Base-by-base conservation (phyloP, 1,140 invertebrate genomes). In the Drosophila grimshawi region DNA sequence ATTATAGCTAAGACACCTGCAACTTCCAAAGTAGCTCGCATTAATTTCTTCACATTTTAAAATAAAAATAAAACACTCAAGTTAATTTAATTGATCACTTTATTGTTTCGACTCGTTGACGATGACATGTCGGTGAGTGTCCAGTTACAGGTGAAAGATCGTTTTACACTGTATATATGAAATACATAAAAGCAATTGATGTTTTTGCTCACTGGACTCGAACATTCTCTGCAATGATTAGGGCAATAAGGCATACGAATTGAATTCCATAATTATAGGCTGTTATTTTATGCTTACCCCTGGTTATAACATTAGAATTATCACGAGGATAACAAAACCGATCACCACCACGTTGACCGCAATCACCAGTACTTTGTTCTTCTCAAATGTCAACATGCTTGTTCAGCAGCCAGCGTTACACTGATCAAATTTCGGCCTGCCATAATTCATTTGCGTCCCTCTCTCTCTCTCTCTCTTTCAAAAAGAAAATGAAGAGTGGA, bases 71-170 rank as follows among this genome's bases (percentile, higher is more conserved):
- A 0, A n/a, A 5, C 27, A 4, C 29, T 52, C 49, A 55, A 65
- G 41, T 66, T 45, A 45, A 60, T 37, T 69, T 59, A 74, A 49
- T 45, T 57, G 52, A 60, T 48, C 52, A 59, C 46, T 78, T 82
- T 75, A 62, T 60, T 41, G 10, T 48, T 51, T 59, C 33, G 57
- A n/a, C n/a, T n/a, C n/a, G n/a, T n/a, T n/a, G n/a, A 45, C 37
- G 35, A 65, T 80, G 49, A 43, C 8, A 37, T 46, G 41, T 61
- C 35, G 11, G 11, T 4, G 49, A 37, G 19, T 4, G 19, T 6
- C n/a, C 19, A 48, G 48, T 51, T 11, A 48, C n/a, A 41, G 48
- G 49, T 41, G 43, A 62, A 19, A 11, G 27, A 32, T 33, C n/a
- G 30, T 39, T 49, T 27, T 19, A 53, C n/a, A 27, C 37, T 19